Evolutionary conservation across 2,113 vertebrate species (phyloP).

Genomic region (Trinectes maculatus): DNA sequence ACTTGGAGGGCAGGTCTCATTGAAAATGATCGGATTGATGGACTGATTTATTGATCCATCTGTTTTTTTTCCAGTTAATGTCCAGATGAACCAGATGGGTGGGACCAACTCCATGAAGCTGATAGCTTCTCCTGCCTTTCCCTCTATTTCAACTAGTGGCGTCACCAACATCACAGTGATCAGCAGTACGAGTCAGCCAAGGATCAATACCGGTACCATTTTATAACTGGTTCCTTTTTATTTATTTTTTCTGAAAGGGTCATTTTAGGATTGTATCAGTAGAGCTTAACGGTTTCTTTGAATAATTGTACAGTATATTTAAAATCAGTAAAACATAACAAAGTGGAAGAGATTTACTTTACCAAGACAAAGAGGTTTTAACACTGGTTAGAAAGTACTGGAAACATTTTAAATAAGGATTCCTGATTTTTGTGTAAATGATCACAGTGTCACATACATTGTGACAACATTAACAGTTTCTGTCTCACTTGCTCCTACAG

Average conservation of each 20-base stretch:
- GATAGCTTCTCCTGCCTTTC: conserved; percentile 23
- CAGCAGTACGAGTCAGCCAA: background rate
- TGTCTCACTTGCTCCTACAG: conserved; percentile 22
- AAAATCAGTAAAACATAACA: no score
- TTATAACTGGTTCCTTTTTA: background rate
- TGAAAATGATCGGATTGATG: rapidly evolving
- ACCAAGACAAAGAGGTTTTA: no score
- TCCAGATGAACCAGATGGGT: conserved; percentile 53
- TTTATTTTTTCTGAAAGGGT: no score
- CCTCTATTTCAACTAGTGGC: conserved; percentile 54
- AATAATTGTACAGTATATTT: no score
- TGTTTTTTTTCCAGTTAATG: conserved; percentile 50
- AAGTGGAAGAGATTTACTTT: no score
- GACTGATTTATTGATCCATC: background rate
- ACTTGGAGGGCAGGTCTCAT: background rate
- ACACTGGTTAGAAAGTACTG: no score
- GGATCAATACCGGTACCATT: background rate
- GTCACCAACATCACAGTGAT: conserved; percentile 8
- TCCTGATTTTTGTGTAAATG: no score
- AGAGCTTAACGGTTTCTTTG: no score
- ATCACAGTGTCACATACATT: background rate
- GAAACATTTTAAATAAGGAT: no score
- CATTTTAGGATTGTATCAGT: no score
- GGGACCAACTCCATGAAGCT: conserved; percentile 56
- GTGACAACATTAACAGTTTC: background rate